Evolutionary conservation across 2,797 vertebrate genomes (phyloP).

Genomic region (Aphelocoma californica): DNA sequence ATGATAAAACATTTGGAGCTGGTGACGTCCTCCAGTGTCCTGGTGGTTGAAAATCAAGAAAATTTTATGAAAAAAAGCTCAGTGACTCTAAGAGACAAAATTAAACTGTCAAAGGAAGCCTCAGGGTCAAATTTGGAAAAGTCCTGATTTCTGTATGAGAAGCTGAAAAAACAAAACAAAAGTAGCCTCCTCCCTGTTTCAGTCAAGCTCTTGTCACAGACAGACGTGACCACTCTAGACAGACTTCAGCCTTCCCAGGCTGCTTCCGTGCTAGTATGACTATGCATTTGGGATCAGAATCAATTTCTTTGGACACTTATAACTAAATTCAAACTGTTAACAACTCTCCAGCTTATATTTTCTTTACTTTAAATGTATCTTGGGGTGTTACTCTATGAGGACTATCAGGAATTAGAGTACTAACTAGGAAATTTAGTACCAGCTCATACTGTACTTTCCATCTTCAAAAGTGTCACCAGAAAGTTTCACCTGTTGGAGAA

Average conservation of each 20-base stretch:
- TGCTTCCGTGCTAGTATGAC: neutral
- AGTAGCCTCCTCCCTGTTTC: neutral
- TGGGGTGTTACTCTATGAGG: neutral
- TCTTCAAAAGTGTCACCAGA: neutral
- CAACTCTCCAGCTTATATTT: neutral
- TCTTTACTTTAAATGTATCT: neutral
- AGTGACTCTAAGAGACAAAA: neutral
- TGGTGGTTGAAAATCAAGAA: neutral
- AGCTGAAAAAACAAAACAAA: neutral
- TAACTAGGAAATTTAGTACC: neutral
- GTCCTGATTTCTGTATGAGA: neutral
- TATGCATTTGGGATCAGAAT: neutral
- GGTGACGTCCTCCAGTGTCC: neutral
- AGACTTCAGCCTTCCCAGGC: neutral
- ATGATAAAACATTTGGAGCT: neutral
- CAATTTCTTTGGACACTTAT: neutral
- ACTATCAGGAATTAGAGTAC: neutral
- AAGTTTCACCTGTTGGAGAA: neutral
- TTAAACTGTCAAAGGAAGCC: neutral
- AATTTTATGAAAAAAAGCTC: neutral
- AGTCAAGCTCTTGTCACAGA: neutral
- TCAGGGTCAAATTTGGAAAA: neutral
- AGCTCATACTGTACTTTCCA: neutral
- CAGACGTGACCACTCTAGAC: neutral
- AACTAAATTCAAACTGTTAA: neutral